Base-by-base conservation (phyloP, 92 coral and sea anemone species). In the Umimayanthus kanabou region DNA sequence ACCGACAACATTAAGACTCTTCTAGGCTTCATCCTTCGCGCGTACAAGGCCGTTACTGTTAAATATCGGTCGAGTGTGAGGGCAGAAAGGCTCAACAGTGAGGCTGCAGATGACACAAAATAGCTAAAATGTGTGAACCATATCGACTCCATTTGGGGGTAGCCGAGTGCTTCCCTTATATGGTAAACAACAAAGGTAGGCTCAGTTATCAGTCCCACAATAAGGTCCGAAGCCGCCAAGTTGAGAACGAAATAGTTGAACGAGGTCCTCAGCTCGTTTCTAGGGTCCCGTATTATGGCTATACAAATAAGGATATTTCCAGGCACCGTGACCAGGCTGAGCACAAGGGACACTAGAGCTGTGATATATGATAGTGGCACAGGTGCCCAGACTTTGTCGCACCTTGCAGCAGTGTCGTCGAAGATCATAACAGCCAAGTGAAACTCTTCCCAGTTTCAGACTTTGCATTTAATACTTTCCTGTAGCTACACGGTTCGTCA, bases 101-200 rank as follows among this genome's bases (percentile, higher is more conserved):
- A 94, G 20, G 98, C 98, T 61, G 94, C 77, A 16, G 92, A 93
- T 11, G 95, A 86, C 69, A 95, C 90, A 65, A 95, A 89, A 76
- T 89, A 95, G 13, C 92, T 85, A 67, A 94, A 91, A 71, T 94
- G 93, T 6, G 85, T 87, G n/a, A 94, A 47, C 91, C 93, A 90
- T 50, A 91, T 78, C 30, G 50, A 79, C 23, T 76, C 89, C 42
- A 89, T 58, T 25, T 81, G 74, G 22, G 50, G 58, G 18, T 91
- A 89, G 39, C 81, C 69, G 5, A 85, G 39, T 3, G 97, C 97
- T 80, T 94, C 93, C 45, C 77, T 23, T n/a, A 65, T 39, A 79
- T 94, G 95, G 22, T 89, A 91, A 74, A 88, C 82, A 37, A 90
- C 92, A 28, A 93, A 92, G 4, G 86, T 87, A 4, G 95, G 95